Evolutionary conservation across 1,140 invertebrate species (phyloP).

Genomic region (Nephila pilipes): DNA sequence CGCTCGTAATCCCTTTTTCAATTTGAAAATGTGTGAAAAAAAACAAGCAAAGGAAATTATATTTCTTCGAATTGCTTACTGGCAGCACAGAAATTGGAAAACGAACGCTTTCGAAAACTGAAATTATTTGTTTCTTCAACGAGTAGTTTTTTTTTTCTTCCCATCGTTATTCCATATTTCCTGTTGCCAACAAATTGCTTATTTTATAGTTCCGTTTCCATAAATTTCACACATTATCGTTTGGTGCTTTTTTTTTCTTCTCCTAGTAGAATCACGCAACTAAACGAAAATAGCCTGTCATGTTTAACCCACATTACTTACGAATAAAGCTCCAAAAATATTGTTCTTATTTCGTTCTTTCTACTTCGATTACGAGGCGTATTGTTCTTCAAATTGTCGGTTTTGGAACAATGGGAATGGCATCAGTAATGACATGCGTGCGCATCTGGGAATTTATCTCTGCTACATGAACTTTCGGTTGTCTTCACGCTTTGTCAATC

Average conservation of each 20-base stretch:
- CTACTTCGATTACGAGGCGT: conserved; percentile 35
- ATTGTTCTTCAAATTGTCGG: conserved; percentile 70
- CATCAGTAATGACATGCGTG: conserved; percentile 47
- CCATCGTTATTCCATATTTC: neutral
- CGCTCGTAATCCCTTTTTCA: neutral
- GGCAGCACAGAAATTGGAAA: neutral
- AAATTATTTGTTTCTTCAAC: conserved; percentile 12
- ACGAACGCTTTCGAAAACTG: neutral
- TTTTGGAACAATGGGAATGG: conserved; percentile 58
- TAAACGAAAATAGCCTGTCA: conserved; percentile 29
- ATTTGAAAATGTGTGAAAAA: neutral
- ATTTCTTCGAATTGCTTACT: neutral
- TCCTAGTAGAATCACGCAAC: conserved; percentile 11
- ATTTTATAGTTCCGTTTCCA: conserved; percentile 36
- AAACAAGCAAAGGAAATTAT: neutral
- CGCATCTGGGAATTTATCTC: conserved; percentile 41
- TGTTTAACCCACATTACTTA: conserved; percentile 59
- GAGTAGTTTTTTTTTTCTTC: neutral
- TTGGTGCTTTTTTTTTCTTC: neutral
- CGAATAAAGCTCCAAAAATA: conserved; percentile 28
- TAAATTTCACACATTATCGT: conserved; percentile 65
- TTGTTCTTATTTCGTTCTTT: conserved; percentile 43
- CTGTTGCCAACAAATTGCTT: conserved; percentile 35
- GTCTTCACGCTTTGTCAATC: conserved; percentile 44
- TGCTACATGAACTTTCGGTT: conserved; percentile 42